Percentiles rank a stretch among this genome's conserved stretches.
phyloP scores from a whole-genome alignment of 2,888 invertebrate genomes.

The Leptinotarsa tumamoca region DNA sequence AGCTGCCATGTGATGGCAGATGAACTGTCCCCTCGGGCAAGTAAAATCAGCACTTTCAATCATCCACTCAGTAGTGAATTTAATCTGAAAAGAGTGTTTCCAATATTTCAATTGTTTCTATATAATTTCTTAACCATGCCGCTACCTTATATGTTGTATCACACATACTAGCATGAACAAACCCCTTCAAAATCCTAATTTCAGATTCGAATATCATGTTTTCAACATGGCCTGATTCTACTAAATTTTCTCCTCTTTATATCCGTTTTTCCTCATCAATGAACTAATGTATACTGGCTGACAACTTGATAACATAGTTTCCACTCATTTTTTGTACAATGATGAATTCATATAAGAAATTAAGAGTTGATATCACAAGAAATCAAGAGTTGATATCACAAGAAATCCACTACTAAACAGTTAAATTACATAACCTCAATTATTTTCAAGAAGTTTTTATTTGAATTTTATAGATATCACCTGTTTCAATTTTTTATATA shows the following conservation, averaged over 20 bases:
- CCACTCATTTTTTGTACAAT: background rate
- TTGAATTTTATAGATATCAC: background rate
- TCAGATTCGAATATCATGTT: background rate
- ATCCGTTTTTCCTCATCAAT: background rate
- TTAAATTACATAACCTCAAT: conserved; percentile 4
- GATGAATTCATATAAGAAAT: background rate
- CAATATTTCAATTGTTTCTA: background rate
- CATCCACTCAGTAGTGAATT: background rate
- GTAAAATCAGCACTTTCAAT: conserved; percentile 13
- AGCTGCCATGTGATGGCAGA: conserved; percentile 25
- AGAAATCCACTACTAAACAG: background rate
- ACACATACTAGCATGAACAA: background rate
- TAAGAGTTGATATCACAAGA: background rate
- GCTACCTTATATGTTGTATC: background rate
- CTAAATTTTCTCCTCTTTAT: background rate
- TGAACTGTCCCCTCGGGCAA: conserved; percentile 18
- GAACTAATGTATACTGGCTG: background rate
- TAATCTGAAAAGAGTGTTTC: background rate
- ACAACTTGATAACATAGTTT: background rate
- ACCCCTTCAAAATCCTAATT: background rate
- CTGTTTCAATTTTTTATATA: no score
- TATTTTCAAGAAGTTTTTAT: background rate
- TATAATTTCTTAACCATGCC: background rate
- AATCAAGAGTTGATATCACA: background rate
- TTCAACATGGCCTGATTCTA: background rate